phyloP scores from a whole-genome alignment of 1,140 invertebrate species.

The Ruditapes philippinarum region DNA sequence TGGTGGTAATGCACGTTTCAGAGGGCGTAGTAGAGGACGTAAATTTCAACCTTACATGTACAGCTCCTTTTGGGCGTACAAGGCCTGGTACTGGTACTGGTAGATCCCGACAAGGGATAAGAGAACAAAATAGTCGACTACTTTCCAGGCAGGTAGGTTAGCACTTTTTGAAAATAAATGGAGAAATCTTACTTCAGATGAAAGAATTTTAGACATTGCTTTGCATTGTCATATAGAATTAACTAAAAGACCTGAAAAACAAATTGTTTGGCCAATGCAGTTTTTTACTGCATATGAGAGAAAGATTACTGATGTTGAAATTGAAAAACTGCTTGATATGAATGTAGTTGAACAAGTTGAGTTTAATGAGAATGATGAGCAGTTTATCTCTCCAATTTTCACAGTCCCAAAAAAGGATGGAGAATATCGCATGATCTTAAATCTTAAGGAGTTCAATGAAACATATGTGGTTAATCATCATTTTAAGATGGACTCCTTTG shows the following conservation, averaged over 20 bases:
- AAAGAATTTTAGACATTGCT: slow-evolving; percentile 28
- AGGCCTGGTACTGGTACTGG: not conserved
- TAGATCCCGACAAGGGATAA: not conserved
- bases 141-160: slow-evolving; percentile 15
- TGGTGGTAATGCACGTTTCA: not conserved
- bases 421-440: slow-evolving; percentile 50
- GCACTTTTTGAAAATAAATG: slow-evolving; percentile 4
- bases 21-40: not conserved
- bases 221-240: slow-evolving; percentile 23
- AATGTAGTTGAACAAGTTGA: slow-evolving; percentile 1
- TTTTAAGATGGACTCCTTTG: slow-evolving; percentile 69
- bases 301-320: not conserved
- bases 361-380: not conserved
- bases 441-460: slow-evolving; percentile 66
- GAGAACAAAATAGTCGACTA: not conserved
- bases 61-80: not conserved
- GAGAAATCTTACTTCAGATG: slow-evolving; percentile 23
- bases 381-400: too few species aligned
- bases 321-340: slow-evolving; percentile 23
- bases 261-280: not conserved
- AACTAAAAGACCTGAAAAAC: not conserved
- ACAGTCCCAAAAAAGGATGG: not conserved
- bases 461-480: slow-evolving; percentile 47
- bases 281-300: not conserved
- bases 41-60: not conserved